Evolutionary conservation across 2,113 vertebrate genomes (phyloP).

Genomic region (Corythornis cristatus): DNA sequence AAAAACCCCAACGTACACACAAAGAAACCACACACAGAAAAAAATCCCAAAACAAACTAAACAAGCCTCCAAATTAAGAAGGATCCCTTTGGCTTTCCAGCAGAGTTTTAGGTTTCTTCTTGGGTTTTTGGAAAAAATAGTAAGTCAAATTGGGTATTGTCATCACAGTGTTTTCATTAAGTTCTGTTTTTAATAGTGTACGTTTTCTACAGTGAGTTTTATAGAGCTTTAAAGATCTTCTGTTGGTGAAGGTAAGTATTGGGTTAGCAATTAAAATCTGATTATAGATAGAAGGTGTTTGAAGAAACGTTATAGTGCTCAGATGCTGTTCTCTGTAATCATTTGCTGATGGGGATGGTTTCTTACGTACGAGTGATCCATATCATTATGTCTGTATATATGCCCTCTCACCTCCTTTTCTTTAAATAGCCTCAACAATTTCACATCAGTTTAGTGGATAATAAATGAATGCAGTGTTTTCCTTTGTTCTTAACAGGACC

Average conservation of each 20-base stretch:
- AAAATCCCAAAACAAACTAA: not conserved
- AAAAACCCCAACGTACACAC: too few species aligned
- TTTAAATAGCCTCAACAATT: not conserved
- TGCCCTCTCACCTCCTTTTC: not conserved
- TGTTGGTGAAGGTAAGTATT: not conserved
- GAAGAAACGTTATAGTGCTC: not conserved
- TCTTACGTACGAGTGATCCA: not conserved
- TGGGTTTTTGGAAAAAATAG: not conserved
- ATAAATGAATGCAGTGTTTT: not conserved
- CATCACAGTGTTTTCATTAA: not conserved
- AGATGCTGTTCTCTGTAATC: not conserved
- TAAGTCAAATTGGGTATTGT: not conserved
- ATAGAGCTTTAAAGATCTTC: not conserved
- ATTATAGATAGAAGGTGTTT: not conserved
- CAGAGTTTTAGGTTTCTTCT: not conserved
- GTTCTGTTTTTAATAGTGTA: not conserved
- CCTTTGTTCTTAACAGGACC: constrained; percentile 82
- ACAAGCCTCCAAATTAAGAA: rapidly evolving
- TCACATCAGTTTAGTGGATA: not conserved
- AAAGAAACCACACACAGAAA: too few species aligned
- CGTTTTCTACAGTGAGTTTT: not conserved
- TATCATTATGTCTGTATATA: not conserved
- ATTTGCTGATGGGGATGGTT: not conserved
- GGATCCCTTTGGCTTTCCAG: not conserved
- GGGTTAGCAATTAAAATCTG: not conserved